Percentiles rank a stretch among this genome's conserved stretches.
Evolutionary conservation across 2,797 vertebrate species (phyloP).

Genomic region (Chrysocyon brachyurus): DNA sequence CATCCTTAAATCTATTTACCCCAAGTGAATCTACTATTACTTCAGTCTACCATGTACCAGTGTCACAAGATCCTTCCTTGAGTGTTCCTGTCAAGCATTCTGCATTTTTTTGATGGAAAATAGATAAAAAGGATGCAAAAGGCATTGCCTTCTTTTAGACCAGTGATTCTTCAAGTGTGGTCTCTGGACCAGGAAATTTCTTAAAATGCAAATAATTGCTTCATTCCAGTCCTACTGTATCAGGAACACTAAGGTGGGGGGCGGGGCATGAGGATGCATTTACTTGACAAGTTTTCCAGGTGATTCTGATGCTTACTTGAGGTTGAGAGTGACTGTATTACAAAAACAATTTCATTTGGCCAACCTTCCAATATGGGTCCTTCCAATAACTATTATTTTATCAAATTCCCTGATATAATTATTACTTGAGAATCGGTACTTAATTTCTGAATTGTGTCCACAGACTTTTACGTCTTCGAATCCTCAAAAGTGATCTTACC

Average conservation of each 20-base stretch:
- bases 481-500: constrained; percentile 67
- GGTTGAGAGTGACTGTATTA: neutral
- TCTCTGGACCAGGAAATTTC: neutral
- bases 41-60: neutral
- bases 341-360: neutral
- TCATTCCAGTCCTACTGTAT: neutral
- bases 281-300: neutral
- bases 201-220: neutral
- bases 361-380: neutral
- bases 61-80: neutral
- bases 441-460: neutral
- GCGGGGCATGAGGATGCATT: neutral
- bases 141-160: neutral
- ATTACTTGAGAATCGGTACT: constrained; percentile 37
- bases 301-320: neutral
- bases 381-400: neutral
- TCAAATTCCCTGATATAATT: neutral
- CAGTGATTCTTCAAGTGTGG: neutral
- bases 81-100: neutral
- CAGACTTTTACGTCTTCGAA: constrained; percentile 70
- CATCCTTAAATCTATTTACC: neutral
- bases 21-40: neutral
- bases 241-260: neutral
- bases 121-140: neutral
- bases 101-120: neutral